Base-by-base conservation (phyloP, 2,888 invertebrate genomes). In the Cordylochernes scorpioides region DNA sequence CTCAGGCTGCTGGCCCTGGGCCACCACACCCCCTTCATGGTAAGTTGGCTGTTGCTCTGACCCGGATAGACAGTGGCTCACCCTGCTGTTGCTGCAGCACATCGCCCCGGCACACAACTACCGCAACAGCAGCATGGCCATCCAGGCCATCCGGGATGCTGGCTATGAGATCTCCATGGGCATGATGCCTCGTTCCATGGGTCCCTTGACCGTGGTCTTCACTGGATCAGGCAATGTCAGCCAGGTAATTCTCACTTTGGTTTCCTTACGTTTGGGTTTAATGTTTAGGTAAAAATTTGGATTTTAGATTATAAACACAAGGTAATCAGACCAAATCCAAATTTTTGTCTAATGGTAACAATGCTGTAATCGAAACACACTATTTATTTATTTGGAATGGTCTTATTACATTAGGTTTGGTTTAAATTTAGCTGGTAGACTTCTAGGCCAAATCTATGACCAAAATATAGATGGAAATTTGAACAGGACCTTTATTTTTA, bases 11-110 rank as follows among this genome's bases (percentile, higher is more conserved):
- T 97, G 30, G 94, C 94, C 0, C 58, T 97, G 15, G 97, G 97
- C 0, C 94, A 99, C 52, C 97, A 97, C 49, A 97, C 97, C 0
- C 97, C 97, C 0, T 97, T 99, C 49, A 88, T 97, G 91, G 75
- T 74, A 57, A 51, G 44, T 33, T 19, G 14, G 14, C 21, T 6
- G 13, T 28, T 27, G 16, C 15, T 27, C 8, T 17, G 8, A 18
- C 9, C 1, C 15, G n/a, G 15, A 17, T 27, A 3, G 3, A n/a
- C n/a, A 24, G 25, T 18, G 8, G 16, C 9, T 22, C 24, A 24
- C 5, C 4, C 7, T 22, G 5, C 4, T 25, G 31, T 38, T 36
- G 39, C 46, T 52, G 4, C 48, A 74, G 71, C 88, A 97, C 49
- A 78, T 97, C 39, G 94, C 88, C 0, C 84, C 88, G 4, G 86